phyloP scores from a whole-genome alignment of 2,113 vertebrate species.

The Mionectes macconnelli region DNA sequence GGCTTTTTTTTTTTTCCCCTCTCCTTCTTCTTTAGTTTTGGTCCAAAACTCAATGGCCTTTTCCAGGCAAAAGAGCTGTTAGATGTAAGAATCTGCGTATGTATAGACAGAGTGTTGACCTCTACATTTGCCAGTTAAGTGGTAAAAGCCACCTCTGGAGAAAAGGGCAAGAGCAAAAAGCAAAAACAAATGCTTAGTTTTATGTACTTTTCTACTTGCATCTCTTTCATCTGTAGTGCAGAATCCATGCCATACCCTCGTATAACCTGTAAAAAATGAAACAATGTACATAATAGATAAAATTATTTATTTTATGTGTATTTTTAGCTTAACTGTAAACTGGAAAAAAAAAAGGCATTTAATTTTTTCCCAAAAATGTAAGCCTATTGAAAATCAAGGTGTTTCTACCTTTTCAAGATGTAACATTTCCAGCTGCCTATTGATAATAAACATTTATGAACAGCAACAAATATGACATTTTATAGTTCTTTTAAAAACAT shows the following conservation, averaged over 20 bases:
- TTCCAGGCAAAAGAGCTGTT: not conserved
- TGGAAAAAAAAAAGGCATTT: conserved; percentile 70
- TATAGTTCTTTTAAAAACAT: not conserved
- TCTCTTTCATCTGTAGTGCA: conserved; percentile 40
- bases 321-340: conserved; percentile 77
- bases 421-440: conserved; percentile 72
- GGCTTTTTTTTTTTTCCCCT: not conserved
- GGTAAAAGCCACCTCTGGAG: not conserved
- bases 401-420: conserved; percentile 72
- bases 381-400: conserved; percentile 69
- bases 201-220: conserved; percentile 64
- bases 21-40: not conserved
- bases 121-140: not conserved
- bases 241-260: conserved; percentile 33
- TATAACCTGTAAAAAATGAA: conserved; percentile 60
- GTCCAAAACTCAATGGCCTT: not conserved
- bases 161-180: conserved; percentile 21
- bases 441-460: conserved; percentile 75
- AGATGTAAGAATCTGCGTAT: not conserved
- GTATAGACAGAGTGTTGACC: not conserved
- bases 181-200: conserved; percentile 66
- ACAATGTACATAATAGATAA: conserved; percentile 71
- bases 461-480: conserved; percentile 1
- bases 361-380: conserved; percentile 59
- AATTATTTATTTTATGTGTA: conserved; percentile 78